Evolutionary conservation across 2,888 invertebrate genomes (phyloP).

Genomic region (Drymonia ruficornis): DNA sequence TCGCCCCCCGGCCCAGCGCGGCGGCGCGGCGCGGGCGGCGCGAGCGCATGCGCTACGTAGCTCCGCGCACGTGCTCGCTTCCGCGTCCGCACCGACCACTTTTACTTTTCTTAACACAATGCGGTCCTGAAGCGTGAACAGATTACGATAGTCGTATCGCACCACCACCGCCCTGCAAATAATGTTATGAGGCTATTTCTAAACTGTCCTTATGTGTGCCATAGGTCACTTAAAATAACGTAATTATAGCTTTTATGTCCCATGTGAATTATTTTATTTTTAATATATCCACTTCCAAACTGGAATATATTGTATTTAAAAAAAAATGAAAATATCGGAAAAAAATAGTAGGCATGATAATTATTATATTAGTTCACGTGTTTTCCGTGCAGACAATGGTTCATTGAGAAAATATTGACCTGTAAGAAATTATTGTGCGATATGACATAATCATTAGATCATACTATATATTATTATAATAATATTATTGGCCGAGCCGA

Average conservation of each 20-base stretch:
- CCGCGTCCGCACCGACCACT: slow-evolving; percentile 72
- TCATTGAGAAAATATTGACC: neutral
- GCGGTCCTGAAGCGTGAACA: slow-evolving; percentile 20
- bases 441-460: neutral
- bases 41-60: slow-evolving; percentile 27
- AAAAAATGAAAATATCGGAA: no score
- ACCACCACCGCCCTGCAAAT: neutral
- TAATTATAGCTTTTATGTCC: no score
- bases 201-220: no score
- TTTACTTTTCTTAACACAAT: slow-evolving; percentile 74
- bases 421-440: neutral
- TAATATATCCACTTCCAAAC: no score
- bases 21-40: slow-evolving; percentile 30
- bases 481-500: neutral
- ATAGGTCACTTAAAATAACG: no score
- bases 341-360: no score
- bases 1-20: slow-evolving; percentile 42
- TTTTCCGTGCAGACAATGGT: no score
- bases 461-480: neutral
- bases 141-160: neutral
- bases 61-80: slow-evolving; percentile 62
- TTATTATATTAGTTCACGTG: no score
- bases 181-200: no score
- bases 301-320: no score
- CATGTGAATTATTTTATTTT: no score